Evolutionary conservation across 2,888 invertebrate genomes (phyloP).

Genomic region (Cheilosia vernalis): DNA sequence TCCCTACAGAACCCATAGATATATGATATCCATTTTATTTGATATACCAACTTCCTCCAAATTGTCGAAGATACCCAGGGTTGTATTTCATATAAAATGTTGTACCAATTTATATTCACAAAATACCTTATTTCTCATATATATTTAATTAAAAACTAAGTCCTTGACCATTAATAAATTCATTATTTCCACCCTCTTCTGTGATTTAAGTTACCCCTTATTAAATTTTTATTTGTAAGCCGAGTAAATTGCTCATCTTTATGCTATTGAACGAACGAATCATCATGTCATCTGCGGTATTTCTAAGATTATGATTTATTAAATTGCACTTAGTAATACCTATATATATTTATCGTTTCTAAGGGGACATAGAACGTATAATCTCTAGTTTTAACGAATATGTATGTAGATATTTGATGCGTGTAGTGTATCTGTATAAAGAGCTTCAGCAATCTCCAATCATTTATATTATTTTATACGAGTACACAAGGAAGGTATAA

Average conservation of each 20-base stretch:
- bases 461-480: constrained; percentile 38
- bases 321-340: constrained; percentile 41
- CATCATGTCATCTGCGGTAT: constrained; percentile 58
- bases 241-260: constrained; percentile 20
- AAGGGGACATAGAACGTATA: too few relatives aligned
- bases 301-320: constrained; percentile 58
- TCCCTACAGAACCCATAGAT: too few relatives aligned
- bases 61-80: too few relatives aligned
- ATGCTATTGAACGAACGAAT: constrained; percentile 25
- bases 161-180: constrained; percentile 28
- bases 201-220: constrained; percentile 39
- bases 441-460: constrained; percentile 48
- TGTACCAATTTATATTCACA: background rate
- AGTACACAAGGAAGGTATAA: constrained; percentile 6
- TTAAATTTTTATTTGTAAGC: constrained; percentile 31
- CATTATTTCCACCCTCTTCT: constrained; percentile 35
- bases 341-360: too few relatives aligned
- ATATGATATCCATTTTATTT: too few relatives aligned
- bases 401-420: too few relatives aligned
- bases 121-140: background rate
- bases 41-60: too few relatives aligned
- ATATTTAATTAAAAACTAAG: constrained; percentile 2
- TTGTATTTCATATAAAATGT: too few relatives aligned
- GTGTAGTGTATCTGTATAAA: constrained; percentile 10
- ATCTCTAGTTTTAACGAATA: too few relatives aligned